Evolutionary conservation across 2,113 vertebrate species (phyloP), one percentile per base, ranked within the genome.

Genomic region (Telmatochromis brichardi): DNA sequence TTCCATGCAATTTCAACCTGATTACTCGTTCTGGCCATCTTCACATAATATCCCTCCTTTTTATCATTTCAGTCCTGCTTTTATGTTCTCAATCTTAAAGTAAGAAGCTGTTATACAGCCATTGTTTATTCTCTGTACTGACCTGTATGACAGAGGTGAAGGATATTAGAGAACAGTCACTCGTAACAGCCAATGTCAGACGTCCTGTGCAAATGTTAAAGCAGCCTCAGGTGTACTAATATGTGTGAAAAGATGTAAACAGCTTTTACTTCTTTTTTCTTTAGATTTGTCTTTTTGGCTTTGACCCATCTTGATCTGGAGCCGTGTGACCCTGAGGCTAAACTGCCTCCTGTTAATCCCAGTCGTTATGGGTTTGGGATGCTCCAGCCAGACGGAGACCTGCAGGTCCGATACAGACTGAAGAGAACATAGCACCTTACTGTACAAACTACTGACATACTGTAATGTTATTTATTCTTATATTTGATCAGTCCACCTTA

Each of bases 291-390:
- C 88, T 94, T 97, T 82, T 90, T 97, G 17, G 85, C 97, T 31
- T 55, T 98, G 88, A 93, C 84, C 7, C 92, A 92, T 87, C 96
- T 97, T 23, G 97, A 97, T 73, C 80, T 97, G 92, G 95, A 97
- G 91, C 58, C 97, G 89, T 95, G 94, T 85, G 89, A 94, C 58
- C 71, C 93, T 0, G 57, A 93, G 1, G 89, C 83, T 26, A 55
- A 87, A 81, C 84, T 97, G 40, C 96, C 97, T 2, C 88, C 87
- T 8, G 96, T 97, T 79, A 96, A 98, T 90, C 85, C 94, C 45
- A 95, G 90, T 84, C 96, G 97, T 68, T 96, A 94, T 1, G 96
- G 95, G 57, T 98, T 97, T 3, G 98, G 97, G 73, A 95, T 98
- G 81, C 87, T 97, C 31, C 96, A 98, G 93, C 96, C 97, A 0